Evolutionary conservation across 2,888 invertebrate genomes (phyloP).

Genomic region (Melanostoma scalare): DNA sequence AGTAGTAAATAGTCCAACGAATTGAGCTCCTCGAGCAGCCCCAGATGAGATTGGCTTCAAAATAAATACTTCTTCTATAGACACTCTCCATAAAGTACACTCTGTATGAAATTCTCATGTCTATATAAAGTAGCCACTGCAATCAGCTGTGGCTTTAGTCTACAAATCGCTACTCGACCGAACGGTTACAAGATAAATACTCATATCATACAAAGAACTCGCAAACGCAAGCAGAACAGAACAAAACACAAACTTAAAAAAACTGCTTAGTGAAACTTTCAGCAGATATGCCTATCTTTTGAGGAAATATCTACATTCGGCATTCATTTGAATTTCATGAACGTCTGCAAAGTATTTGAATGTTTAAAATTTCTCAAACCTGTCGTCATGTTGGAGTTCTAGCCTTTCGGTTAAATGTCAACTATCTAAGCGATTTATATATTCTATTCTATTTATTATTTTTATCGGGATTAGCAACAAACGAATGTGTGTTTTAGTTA

Average conservation of each 20-base stretch:
- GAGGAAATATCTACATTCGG: no score
- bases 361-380: conserved; percentile 37
- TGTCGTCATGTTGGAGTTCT: conserved; percentile 46
- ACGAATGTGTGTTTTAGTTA: conserved; percentile 45
- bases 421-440: no score
- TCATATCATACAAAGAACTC: neutral
- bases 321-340: conserved; percentile 36
- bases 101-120: conserved; percentile 13
- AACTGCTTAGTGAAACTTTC: neutral
- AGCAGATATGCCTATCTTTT: no score
- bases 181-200: conserved; percentile 11
- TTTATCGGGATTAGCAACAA: neutral
- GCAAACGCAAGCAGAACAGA: neutral
- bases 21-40: no score
- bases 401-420: neutral
- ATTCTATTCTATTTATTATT: neutral
- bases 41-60: neutral
- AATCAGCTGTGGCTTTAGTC: conserved; percentile 59
- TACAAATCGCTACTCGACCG: conserved; percentile 29
- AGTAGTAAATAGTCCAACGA: no score
- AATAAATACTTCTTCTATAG: neutral
- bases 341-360: conserved; percentile 19
- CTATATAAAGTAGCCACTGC: conserved; percentile 54
- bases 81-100: conserved; percentile 1
- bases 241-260: neutral